Evolutionary conservation across 2,888 invertebrate species (phyloP), one percentile per base, ranked within the genome.

Genomic region (Empis stercorea): DNA sequence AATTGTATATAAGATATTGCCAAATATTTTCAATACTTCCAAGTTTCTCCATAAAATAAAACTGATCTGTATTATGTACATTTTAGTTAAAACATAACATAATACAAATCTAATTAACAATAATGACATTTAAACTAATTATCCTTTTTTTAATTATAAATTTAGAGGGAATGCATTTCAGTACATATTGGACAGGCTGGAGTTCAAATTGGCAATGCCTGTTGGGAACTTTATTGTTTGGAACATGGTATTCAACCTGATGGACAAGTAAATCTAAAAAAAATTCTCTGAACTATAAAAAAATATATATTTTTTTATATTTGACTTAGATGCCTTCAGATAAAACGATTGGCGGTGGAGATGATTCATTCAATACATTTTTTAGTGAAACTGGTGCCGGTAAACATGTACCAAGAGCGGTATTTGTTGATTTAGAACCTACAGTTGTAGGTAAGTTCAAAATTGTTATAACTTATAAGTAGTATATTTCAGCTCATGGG

Each of bases 341-440:
- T 70, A 80, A 79, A 65, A 80, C 80, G 20, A 71, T 81, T 57
- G 82, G 81, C 15, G 81, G 81, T 5, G 82, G 80, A 40, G 84
- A 84, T 58, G 84, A 84, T 66, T 81, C 81, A 46, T 84, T 84
- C 66, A 84, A 82, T 66, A 84, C 84, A 10, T 84, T 84, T 71
- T 84, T 84, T 70, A 81, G 81, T 53, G 84, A 84, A 61, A 84
- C 84, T 13, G 63, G 65, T 17, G 57, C 81, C 1, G 84, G 84
- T 20, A 84, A 93, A 64, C 89, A 92, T 61, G 91, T 92, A 23
- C 92, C 92, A 0, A 73, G 92, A 46, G 87, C 84, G 1, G 85
- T 92, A 36, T 89, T 91, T 61, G 87, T 94, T 9, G 93, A 94
- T 63, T 73, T 93, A 58, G 93, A 94, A 65, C 93, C 93, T 48